Conservation (phyloP, 2,797 vertebrate species). For the Atherinosoma microstoma region DNA sequence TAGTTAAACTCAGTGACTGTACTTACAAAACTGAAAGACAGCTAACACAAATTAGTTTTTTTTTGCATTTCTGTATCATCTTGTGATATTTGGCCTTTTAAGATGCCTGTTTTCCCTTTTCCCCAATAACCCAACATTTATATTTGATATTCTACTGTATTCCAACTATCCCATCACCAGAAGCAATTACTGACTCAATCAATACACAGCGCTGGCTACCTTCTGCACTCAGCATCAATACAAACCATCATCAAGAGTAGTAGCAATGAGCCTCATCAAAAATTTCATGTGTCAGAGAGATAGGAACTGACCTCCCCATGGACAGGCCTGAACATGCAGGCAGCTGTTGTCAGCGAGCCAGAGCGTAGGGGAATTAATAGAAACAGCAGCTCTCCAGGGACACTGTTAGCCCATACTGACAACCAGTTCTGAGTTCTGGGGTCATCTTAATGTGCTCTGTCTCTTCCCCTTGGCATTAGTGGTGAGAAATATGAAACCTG, state of each 20-base stretch:
- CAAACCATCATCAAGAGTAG: slow-evolving; percentile 32
- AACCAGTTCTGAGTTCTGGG: slow-evolving; percentile 70
- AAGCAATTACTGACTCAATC: slow-evolving; percentile 32
- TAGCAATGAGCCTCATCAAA: slow-evolving; percentile 37
- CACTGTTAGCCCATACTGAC: slow-evolving; percentile 67
- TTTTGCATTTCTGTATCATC: slow-evolving; percentile 16
- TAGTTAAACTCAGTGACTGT: background rate
- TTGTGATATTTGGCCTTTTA: slow-evolving; percentile 10
- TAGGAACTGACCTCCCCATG: slow-evolving; percentile 56
- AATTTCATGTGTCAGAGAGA: slow-evolving; percentile 68
- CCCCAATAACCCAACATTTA: slow-evolving; percentile 18
- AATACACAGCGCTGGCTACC: slow-evolving; percentile 23
- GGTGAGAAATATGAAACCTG: slow-evolving; percentile 69
- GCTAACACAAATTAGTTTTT: background rate
- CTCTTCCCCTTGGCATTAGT: slow-evolving; percentile 73
- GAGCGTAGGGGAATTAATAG: slow-evolving; percentile 77
- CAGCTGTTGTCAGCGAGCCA: slow-evolving; percentile 77
- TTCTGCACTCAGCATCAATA: slow-evolving; percentile 43
- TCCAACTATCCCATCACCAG: slow-evolving; percentile 22
- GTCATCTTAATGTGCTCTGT: slow-evolving; percentile 72
- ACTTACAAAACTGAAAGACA: background rate
- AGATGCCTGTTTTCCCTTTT: slow-evolving; percentile 1
- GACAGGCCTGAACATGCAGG: slow-evolving; percentile 74
- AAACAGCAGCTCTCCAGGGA: slow-evolving; percentile 78
- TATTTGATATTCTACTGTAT: slow-evolving; percentile 15